Conservation (phyloP, 2,113 vertebrate genomes). For the Lynx canadensis region DNA sequence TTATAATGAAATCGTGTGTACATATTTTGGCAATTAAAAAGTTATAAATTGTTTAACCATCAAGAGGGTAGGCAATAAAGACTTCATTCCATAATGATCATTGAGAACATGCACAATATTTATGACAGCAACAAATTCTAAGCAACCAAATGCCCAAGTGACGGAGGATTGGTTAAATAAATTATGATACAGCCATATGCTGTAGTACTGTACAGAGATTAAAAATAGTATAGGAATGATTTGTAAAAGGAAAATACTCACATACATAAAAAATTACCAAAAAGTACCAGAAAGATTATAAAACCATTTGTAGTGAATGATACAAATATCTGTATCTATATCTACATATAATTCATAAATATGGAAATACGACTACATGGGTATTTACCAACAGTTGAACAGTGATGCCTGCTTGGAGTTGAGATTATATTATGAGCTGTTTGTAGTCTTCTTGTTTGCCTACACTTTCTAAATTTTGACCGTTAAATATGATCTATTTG, state of each 20-base stretch:
- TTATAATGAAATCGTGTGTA: background rate
- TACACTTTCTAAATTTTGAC: background rate
- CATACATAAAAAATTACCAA: background rate
- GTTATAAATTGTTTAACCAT: background rate
- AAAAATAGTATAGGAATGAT: background rate
- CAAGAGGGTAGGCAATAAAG: background rate
- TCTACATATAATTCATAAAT: background rate
- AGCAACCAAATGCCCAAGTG: background rate
- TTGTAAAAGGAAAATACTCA: background rate
- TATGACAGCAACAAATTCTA: background rate
- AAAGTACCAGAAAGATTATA: background rate
- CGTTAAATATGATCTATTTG: background rate
- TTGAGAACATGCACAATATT: background rate
- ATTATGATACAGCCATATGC: background rate
- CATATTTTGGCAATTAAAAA: conserved; percentile 39
- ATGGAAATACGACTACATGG: background rate
- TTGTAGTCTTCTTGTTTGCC: conserved; percentile 8
- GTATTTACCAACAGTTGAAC: conserved; percentile 5
- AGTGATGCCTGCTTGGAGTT: background rate
- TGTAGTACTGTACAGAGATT: background rate
- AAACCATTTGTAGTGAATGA: background rate
- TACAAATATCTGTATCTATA: background rate
- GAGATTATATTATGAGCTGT: background rate
- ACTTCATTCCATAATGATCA: background rate
- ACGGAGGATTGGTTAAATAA: background rate